These are phyloP conservation scores for Autographa pulchrina DNA, from an alignment of 2,888 invertebrate species.

Conservation along the genomic window DNA sequence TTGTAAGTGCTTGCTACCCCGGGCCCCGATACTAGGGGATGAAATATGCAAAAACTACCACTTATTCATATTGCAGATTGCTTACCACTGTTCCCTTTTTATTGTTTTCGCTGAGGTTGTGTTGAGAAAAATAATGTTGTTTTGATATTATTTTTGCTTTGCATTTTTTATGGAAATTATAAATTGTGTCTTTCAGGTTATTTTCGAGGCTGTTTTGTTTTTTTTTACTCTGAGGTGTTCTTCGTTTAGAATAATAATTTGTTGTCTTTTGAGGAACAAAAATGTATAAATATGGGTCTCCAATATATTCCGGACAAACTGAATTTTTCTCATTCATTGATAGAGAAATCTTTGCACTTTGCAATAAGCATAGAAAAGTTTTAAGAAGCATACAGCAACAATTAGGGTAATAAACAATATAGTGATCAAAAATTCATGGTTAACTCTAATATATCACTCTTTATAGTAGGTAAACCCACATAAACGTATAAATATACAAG, in stretches of 20 bases:
- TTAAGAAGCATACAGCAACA: too few species aligned
- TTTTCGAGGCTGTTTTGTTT: slow-evolving; percentile 21
- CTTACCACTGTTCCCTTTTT: slow-evolving; percentile 66
- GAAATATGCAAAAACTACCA: slow-evolving; percentile 82
- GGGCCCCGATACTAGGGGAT: slow-evolving; percentile 67
- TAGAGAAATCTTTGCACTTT: too few species aligned
- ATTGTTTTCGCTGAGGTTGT: slow-evolving; percentile 58
- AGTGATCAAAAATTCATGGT: too few species aligned
- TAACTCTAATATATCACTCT: too few species aligned
- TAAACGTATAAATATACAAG: too few species aligned
- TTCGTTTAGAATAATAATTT: slow-evolving; percentile 30
- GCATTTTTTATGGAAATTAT: slow-evolving; percentile 44
- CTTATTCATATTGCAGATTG: slow-evolving; percentile 73
- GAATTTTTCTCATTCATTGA: too few species aligned
- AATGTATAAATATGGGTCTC: not conserved
- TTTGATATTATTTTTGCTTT: slow-evolving; percentile 44
- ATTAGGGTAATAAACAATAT: too few species aligned
- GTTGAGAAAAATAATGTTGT: slow-evolving; percentile 55
- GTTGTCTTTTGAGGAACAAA: not conserved
- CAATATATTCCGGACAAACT: too few species aligned
- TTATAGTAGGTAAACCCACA: too few species aligned
- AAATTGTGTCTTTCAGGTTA: slow-evolving; percentile 36
- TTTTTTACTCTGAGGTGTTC: slow-evolving; percentile 35
- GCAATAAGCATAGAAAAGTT: too few species aligned
- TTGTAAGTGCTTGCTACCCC: slow-evolving; percentile 74